Conservation (phyloP, 1,140 invertebrate species). For the Leptoteleia sp. region DNA sequence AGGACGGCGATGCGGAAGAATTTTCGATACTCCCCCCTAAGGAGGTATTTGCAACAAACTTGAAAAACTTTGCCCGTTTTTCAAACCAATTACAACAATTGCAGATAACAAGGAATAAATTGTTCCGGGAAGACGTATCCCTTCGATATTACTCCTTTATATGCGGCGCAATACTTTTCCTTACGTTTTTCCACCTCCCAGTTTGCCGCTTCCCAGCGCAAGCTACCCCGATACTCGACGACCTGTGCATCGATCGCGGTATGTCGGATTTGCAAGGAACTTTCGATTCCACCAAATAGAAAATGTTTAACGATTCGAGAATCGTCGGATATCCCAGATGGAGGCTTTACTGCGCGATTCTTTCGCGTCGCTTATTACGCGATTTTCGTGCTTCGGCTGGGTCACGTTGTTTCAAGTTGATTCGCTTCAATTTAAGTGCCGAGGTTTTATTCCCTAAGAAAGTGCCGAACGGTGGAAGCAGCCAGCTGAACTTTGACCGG, state of each 20-base stretch:
- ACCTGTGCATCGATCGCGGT: constrained; percentile 56
- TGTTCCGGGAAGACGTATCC: constrained; percentile 17
- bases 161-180: constrained; percentile 13
- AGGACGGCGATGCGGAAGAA: background rate
- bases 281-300: constrained; percentile 63
- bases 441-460: constrained; percentile 57
- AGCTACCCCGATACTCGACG: constrained; percentile 44
- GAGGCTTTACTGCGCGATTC: constrained; percentile 59
- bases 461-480: constrained; percentile 45
- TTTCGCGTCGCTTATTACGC: constrained; percentile 63
- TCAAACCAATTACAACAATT: constrained; percentile 8
- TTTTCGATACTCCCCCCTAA: no score
- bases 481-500: constrained; percentile 53
- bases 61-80: background rate
- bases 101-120: constrained; percentile 1
- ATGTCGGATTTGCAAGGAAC: constrained; percentile 69
- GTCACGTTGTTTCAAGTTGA: constrained; percentile 63
- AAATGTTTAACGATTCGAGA: constrained; percentile 64
- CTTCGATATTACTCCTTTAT: constrained; percentile 22
- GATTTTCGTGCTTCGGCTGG: constrained; percentile 55
- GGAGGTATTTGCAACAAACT: no score
- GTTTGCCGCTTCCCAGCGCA: constrained; percentile 18
- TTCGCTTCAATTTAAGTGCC: constrained; percentile 65
- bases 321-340: constrained; percentile 57
- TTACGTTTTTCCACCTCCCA: constrained; percentile 30